Evolutionary conservation across 2,113 vertebrate species (phyloP).

Genomic region (Myanophis thanlyinensis): DNA sequence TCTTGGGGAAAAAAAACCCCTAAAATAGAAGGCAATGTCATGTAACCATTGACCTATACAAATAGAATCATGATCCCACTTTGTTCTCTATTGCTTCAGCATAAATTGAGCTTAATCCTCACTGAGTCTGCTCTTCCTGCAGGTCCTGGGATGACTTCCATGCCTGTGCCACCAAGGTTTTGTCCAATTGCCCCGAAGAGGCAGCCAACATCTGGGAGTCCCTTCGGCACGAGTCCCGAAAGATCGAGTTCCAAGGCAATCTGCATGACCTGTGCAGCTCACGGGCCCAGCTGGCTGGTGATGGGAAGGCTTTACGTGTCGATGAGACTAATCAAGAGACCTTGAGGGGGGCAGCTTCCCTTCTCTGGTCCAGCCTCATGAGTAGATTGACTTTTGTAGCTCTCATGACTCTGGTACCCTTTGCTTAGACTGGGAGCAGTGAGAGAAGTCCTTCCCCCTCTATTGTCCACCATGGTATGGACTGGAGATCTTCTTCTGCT

Average conservation of each 20-base stretch:
- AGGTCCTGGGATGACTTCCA: slow-evolving; percentile 97
- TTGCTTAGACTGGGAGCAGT: slow-evolving; percentile 42
- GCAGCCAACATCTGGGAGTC: slow-evolving; percentile 91
- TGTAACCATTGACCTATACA: neutral
- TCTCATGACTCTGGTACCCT: slow-evolving; percentile 50
- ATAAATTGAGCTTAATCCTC: neutral
- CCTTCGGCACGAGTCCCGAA: slow-evolving; percentile 89
- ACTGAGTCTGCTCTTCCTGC: neutral
- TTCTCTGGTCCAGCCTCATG: slow-evolving; percentile 16
- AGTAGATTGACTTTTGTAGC: slow-evolving; percentile 44
- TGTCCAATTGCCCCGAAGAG: slow-evolving; percentile 88
- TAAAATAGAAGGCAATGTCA: neutral
- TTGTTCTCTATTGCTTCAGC: neutral
- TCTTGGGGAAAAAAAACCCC: neutral
- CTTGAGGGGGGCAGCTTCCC: slow-evolving; percentile 62
- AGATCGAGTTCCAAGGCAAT: slow-evolving; percentile 92
- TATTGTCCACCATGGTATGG: neutral
- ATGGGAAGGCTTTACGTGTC: slow-evolving; percentile 39
- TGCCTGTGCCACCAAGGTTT: slow-evolving; percentile 81
- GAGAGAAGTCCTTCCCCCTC: neutral
- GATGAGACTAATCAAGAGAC: slow-evolving; percentile 89
- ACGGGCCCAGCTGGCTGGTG: slow-evolving; percentile 63
- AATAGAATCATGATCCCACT: neutral
- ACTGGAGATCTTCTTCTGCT: neutral
- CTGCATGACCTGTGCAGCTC: slow-evolving; percentile 88